phyloP scores from a whole-genome alignment of 2,888 invertebrate genomes.

The Ptilodon capucinus region DNA sequence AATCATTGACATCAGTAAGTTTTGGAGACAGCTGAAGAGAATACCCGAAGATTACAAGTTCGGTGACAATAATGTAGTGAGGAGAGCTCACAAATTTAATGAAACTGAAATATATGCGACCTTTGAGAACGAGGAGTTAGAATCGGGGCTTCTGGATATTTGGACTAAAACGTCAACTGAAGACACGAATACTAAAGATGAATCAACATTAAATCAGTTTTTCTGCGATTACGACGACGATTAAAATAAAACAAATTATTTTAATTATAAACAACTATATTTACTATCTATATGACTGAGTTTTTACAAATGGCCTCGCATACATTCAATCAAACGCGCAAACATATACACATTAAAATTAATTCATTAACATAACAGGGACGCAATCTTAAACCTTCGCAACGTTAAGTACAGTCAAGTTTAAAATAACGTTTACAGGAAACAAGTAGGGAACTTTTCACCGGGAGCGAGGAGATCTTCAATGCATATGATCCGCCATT shows the following conservation, averaged over 20 bases:
- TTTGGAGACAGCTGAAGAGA: constrained; percentile 55
- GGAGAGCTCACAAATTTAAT: constrained; percentile 37
- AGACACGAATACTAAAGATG: constrained; percentile 17
- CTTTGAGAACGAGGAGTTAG: constrained; percentile 59
- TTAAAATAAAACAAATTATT: constrained; percentile 50
- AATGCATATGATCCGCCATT: neutral
- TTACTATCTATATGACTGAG: constrained; percentile 68
- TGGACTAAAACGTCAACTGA: constrained; percentile 45
- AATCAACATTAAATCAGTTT: constrained; percentile 28
- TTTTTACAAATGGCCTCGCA: constrained; percentile 46
- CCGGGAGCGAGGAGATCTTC: constrained; percentile 4
- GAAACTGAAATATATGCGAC: constrained; percentile 57
- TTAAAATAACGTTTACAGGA: constrained; percentile 19
- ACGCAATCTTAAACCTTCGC: constrained; percentile 31
- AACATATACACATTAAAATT: constrained; percentile 52
- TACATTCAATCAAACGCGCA: constrained; percentile 44
- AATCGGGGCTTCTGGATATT: constrained; percentile 57
- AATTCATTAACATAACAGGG: constrained; percentile 46
- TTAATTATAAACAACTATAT: constrained; percentile 67
- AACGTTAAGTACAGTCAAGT: neutral
- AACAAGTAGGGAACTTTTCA: constrained; percentile 28
- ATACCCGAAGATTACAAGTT: constrained; percentile 51
- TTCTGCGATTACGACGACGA: constrained; percentile 30
- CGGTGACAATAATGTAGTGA: constrained; percentile 31
- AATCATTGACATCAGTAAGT: constrained; percentile 47